phyloP scores from a whole-genome alignment of 2,113 vertebrate species.

The Pygathrix nemaeus region DNA sequence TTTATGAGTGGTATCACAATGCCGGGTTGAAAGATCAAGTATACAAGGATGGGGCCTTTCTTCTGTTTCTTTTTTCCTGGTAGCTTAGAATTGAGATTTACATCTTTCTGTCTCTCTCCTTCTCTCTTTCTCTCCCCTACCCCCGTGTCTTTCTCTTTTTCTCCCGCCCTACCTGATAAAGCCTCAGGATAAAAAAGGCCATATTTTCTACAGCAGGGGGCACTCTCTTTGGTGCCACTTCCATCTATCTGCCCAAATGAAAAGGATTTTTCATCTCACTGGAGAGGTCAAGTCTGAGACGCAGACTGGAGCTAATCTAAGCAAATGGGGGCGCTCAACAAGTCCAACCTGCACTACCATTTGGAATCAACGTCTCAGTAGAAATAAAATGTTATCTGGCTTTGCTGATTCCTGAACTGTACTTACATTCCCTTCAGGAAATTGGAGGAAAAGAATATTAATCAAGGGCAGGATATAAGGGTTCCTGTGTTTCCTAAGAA shows the following conservation, averaged over 20 bases:
- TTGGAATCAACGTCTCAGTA: neutral
- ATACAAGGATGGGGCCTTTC: neutral
- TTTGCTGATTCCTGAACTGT: neutral
- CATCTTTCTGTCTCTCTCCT: neutral
- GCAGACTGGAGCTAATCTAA: neutral
- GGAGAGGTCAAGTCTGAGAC: neutral
- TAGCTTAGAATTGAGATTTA: neutral
- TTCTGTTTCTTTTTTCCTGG: neutral
- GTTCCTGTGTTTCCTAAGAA: neutral
- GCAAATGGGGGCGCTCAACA: neutral
- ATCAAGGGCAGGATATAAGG: neutral
- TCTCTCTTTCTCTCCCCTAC: no score
- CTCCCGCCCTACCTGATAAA: neutral
- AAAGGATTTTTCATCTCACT: neutral
- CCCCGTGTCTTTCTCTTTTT: neutral
- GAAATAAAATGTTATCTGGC: neutral
- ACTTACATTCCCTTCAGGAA: neutral
- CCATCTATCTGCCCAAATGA: neutral
- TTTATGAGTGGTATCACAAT: neutral
- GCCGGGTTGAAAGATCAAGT: neutral
- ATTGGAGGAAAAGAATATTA: neutral
- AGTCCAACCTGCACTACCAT: neutral
- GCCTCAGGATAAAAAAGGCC: neutral
- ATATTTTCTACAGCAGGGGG: neutral
- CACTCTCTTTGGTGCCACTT: neutral